phyloP scores from a whole-genome alignment of 1,140 invertebrate genomes.

The Aradophagus sp. region DNA sequence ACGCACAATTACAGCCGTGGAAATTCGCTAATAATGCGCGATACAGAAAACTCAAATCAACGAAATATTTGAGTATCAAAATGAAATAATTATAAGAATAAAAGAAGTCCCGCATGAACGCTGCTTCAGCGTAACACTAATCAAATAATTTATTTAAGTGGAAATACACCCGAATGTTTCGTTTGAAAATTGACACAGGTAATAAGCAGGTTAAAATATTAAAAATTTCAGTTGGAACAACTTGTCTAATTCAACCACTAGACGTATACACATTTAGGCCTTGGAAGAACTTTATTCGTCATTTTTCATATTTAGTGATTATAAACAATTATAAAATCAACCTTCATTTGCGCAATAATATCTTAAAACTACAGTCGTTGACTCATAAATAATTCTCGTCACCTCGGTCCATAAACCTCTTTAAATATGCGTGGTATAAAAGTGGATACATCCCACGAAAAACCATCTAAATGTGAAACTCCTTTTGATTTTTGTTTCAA shows the following conservation, averaged over 20 bases:
- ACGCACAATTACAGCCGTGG: too few relatives aligned
- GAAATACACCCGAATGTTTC: too few relatives aligned
- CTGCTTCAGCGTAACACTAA: too few relatives aligned
- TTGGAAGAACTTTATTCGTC: conserved; percentile 31
- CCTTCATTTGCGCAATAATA: conserved; percentile 35
- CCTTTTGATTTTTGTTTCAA: conserved; percentile 16
- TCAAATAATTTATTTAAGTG: too few relatives aligned
- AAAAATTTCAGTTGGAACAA: conserved; percentile 18
- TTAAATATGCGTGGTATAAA: conserved; percentile 34
- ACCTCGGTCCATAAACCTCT: conserved; percentile 18
- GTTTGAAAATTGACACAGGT: conserved; percentile 4
- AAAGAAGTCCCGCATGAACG: too few relatives aligned
- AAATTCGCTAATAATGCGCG: too few relatives aligned
- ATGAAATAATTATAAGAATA: too few relatives aligned
- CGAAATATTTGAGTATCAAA: too few relatives aligned
- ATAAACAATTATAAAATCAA: conserved; percentile 24
- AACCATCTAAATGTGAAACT: conserved; percentile 11
- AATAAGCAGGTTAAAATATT: conserved; percentile 17
- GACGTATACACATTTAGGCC: conserved; percentile 23
- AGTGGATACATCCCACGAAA: conserved; percentile 19
- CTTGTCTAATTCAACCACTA: conserved; percentile 20
- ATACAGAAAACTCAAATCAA: too few relatives aligned
- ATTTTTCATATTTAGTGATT: conserved; percentile 27
- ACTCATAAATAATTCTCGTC: conserved; percentile 33
- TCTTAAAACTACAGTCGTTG: conserved; percentile 28